A percentile compares a stretch with the other conserved stretches of the same genome.
phyloP scores from a whole-genome alignment of 2,888 invertebrate species.

The Caenorhabditis japonica region DNA sequence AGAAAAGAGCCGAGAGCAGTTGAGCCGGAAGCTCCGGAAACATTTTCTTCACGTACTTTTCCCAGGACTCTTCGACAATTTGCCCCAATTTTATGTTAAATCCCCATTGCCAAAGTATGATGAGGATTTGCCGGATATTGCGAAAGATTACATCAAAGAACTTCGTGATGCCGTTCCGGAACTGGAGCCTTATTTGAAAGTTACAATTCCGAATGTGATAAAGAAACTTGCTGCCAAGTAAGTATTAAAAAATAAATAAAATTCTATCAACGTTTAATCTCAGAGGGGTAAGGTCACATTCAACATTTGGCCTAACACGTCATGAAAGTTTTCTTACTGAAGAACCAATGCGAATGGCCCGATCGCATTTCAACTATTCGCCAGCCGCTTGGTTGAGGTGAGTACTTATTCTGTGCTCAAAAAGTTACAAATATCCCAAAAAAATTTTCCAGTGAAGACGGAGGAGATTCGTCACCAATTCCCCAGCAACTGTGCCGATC shows the following conservation, averaged over 20 bases:
- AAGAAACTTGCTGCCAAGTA: constrained; percentile 36
- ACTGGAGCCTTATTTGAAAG: constrained; percentile 40
- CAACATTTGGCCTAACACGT: constrained; percentile 45
- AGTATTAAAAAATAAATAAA: background rate
- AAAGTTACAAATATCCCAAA: too few relatives aligned
- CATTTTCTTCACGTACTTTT: constrained; percentile 87
- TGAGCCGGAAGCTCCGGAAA: constrained; percentile 85
- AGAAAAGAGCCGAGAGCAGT: constrained; percentile 85
- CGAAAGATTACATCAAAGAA: constrained; percentile 60
- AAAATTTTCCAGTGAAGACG: constrained; percentile 65
- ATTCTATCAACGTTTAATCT: background rate
- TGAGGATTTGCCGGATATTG: constrained; percentile 64
- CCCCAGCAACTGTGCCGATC: constrained; percentile 56
- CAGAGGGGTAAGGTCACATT: constrained; percentile 29
- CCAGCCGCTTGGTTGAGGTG: constrained; percentile 65
- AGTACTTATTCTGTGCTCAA: background rate
- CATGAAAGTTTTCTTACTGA: constrained; percentile 72
- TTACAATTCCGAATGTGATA: constrained; percentile 33
- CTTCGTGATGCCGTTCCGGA: constrained; percentile 51
- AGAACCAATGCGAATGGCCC: constrained; percentile 61
- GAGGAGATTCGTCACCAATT: constrained; percentile 63
- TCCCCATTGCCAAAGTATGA: constrained; percentile 62
- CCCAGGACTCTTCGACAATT: constrained; percentile 86
- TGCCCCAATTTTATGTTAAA: constrained; percentile 84
- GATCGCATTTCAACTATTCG: constrained; percentile 52